phyloP scores from a whole-genome alignment of 2,888 invertebrate genomes.

The Axea sp. region DNA sequence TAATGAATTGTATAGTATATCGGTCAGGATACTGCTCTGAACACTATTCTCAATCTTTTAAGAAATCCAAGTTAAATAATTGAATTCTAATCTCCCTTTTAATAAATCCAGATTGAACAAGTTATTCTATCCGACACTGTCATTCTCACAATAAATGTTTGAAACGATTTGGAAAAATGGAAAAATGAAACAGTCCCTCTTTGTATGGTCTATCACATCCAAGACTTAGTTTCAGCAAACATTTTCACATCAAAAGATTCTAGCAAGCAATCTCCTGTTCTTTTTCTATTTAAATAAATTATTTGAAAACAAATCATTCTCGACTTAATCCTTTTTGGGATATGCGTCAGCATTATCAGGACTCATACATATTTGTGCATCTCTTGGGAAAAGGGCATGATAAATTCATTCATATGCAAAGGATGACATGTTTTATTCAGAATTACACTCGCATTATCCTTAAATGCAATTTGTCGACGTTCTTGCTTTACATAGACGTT shows the following conservation, averaged over 20 bases:
- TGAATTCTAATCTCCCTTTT: slow-evolving; percentile 10
- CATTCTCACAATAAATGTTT: slow-evolving; percentile 20
- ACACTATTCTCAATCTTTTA: too few relatives aligned
- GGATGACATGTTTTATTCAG: slow-evolving; percentile 59
- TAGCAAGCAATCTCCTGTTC: slow-evolving; percentile 2
- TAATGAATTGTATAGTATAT: too few relatives aligned
- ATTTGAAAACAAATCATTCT: slow-evolving; percentile 51
- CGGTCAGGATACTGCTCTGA: too few relatives aligned
- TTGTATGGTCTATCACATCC: slow-evolving; percentile 20
- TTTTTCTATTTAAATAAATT: slow-evolving; percentile 53
- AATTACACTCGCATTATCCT: slow-evolving; percentile 58
- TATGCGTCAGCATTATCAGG: slow-evolving; percentile 55
- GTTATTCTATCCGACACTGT: slow-evolving; percentile 15
- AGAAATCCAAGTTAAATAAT: neutral
- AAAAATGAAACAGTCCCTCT: too few relatives aligned
- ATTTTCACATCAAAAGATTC: slow-evolving; percentile 39
- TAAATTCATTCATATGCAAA: slow-evolving; percentile 60
- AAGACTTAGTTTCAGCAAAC: slow-evolving; percentile 8
- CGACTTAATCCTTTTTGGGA: slow-evolving; percentile 56
- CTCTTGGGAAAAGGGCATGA: slow-evolving; percentile 51
- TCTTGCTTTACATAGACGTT: slow-evolving; percentile 51
- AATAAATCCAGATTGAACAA: slow-evolving; percentile 16
- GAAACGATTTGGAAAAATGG: slow-evolving; percentile 35
- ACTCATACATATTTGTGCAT: slow-evolving; percentile 57
- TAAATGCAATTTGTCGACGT: slow-evolving; percentile 59